phyloP scores from a whole-genome alignment of 2,113 vertebrate genomes.

The Panurus biarmicus region DNA sequence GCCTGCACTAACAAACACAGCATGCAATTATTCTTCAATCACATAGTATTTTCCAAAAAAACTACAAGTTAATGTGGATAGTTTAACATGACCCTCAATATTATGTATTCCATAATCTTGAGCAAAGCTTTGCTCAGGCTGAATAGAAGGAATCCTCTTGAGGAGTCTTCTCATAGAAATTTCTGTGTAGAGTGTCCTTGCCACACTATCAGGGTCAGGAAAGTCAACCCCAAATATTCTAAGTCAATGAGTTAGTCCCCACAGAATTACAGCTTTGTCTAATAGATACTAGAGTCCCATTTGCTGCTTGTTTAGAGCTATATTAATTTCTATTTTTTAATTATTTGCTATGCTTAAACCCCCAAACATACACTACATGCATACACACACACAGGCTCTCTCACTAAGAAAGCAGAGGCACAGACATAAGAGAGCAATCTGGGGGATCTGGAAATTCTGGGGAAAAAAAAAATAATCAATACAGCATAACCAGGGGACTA shows the following conservation, averaged over 20 bases:
- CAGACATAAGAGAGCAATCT: not conserved
- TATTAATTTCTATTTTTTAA: not conserved
- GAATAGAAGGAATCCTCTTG: not conserved
- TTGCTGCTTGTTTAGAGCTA: not conserved
- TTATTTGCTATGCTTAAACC: not conserved
- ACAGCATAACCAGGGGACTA: not conserved
- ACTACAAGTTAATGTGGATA: not conserved
- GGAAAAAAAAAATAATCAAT: not conserved
- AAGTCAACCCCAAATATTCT: not conserved
- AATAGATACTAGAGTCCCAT: not conserved
- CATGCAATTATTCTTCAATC: not conserved
- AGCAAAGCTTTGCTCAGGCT: not conserved
- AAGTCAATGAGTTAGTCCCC: not conserved
- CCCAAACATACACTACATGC: not conserved
- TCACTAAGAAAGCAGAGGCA: not conserved
- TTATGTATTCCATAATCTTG: not conserved
- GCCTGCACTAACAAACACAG: not conserved
- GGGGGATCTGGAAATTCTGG: not conserved
- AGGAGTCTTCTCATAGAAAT: not conserved
- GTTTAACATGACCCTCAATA: not conserved
- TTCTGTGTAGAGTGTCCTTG: not conserved
- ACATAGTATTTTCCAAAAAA: not conserved
- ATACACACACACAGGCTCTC: accelerated
- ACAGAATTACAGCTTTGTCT: not conserved
- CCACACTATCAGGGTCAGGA: not conserved